Evolutionary conservation across 2,888 invertebrate species (phyloP).

Genomic region (Euplexia lucipara): DNA sequence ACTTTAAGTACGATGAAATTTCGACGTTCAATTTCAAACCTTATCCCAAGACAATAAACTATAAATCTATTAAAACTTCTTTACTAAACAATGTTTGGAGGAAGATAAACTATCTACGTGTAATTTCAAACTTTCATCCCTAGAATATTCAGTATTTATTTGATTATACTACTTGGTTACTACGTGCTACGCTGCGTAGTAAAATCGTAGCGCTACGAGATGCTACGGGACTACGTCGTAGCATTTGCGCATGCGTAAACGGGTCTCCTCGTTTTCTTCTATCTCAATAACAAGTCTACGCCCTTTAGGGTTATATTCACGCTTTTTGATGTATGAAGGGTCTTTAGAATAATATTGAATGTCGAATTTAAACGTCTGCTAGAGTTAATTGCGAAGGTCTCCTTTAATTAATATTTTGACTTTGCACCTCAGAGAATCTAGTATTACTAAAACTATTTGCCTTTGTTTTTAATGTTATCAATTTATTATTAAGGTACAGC

Average conservation of each 20-base stretch:
- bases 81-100: not conserved
- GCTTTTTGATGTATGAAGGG: slow-evolving; percentile 22
- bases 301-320: slow-evolving; percentile 42
- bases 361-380: slow-evolving; percentile 38
- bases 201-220: slow-evolving; percentile 53
- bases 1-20: slow-evolving; percentile 25
- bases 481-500: slow-evolving; percentile 7
- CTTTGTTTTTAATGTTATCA: not conserved
- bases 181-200: slow-evolving; percentile 60
- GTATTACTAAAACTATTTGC: slow-evolving; percentile 14
- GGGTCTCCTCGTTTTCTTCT: slow-evolving; percentile 31
- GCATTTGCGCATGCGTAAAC: slow-evolving; percentile 50
- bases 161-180: slow-evolving; percentile 34
- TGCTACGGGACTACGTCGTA: slow-evolving; percentile 55
- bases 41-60: slow-evolving; percentile 21
- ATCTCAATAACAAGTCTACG: slow-evolving; percentile 55
- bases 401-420: slow-evolving; percentile 26
- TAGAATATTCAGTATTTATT: slow-evolving; percentile 43
- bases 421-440: not conserved
- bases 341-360: slow-evolving; percentile 41
- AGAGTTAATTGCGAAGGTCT: slow-evolving; percentile 33
- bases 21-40: slow-evolving; percentile 14
- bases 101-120: slow-evolving; percentile 3
- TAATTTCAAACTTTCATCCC: slow-evolving; percentile 36
- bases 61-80: slow-evolving; percentile 16